Conservation (phyloP, 2,113 vertebrate species). For the Bagarius yarrelli region DNA sequence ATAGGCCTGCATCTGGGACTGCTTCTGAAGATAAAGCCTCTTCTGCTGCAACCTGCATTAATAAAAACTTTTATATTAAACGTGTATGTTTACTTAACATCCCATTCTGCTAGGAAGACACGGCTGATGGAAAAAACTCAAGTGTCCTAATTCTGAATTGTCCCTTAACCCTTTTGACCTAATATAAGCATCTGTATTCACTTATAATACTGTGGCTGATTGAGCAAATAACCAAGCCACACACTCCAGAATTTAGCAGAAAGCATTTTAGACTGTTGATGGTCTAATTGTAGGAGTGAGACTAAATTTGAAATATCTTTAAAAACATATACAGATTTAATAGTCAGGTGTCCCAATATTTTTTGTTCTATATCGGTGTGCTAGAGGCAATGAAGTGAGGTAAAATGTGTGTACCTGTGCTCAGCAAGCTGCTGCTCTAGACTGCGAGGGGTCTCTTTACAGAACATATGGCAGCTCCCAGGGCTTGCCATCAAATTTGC, state of each 20-base stretch:
- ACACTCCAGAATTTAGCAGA: too few relatives aligned
- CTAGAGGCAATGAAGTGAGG: background rate
- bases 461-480: slow-evolving; percentile 89
- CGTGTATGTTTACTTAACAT: background rate
- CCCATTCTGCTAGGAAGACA: background rate
- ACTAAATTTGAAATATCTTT: too few relatives aligned
- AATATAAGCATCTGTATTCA: too few relatives aligned
- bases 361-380: background rate
- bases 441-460: slow-evolving; percentile 89
- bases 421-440: slow-evolving; percentile 97
- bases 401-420: slow-evolving; percentile 79
- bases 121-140: too few relatives aligned
- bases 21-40: slow-evolving; percentile 90
- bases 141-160: too few relatives aligned
- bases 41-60: slow-evolving; percentile 88
- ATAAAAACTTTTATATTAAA: slow-evolving; percentile 1
- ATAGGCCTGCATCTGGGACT: slow-evolving; percentile 90
- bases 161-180: too few relatives aligned
- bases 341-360: too few relatives aligned
- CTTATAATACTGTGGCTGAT: too few relatives aligned
- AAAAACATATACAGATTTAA: too few relatives aligned
- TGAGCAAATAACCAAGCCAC: too few relatives aligned
- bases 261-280: too few relatives aligned
- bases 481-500: slow-evolving; percentile 80
- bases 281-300: too few relatives aligned